Evolutionary conservation across 2,113 vertebrate species (phyloP), one percentile per base, ranked within the genome.

Genomic region (Elaphurus davidianus): DNA sequence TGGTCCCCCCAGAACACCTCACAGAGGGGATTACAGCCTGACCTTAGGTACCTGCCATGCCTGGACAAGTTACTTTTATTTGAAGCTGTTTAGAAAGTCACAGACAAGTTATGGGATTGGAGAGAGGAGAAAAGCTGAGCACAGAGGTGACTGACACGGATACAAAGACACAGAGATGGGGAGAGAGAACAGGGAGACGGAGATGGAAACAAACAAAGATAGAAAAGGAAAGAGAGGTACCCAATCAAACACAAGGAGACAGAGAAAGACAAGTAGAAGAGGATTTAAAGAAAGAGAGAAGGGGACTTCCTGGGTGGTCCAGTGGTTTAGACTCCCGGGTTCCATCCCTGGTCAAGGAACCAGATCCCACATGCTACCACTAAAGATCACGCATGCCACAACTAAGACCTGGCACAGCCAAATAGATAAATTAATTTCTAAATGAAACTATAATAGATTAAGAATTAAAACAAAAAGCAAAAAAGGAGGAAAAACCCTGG

Each of bases 151-250:
- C 25, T 25, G 91, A 43, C 6, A 40, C 74, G n/a, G 50, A 13
- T 7, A 17, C n/a, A 57, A 25, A 81, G 47, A n/a, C 13, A 16
- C 25, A 43, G 28, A 54, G 8, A 33, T 33, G 50, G 7, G 11
- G 14, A 36, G 43, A 59, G 5, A 59, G 25, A 25, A 15, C 62
- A 55, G 55, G 60, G n/a, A 28, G 25, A 57, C 0, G 7, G 87
- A 57, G 14, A 40, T 13, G 14, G 8, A n/a, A 30, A 23, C 0
- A 36, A 30, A 43, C 5, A 21, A 6, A 33, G 45, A 19, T 0
- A n/a, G 67, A n/a, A 3, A 10, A 3, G 36, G 54, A 16, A 28
- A 52, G 83, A 88, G 1, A 57, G 21, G 9, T 0, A 5, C 3
- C 10, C 1, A 28, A 50, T 23, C 60, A 71, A 52, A 71, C 40